Conservation (phyloP, 2,113 vertebrate genomes). For the Pycnonotus jocosus region DNA sequence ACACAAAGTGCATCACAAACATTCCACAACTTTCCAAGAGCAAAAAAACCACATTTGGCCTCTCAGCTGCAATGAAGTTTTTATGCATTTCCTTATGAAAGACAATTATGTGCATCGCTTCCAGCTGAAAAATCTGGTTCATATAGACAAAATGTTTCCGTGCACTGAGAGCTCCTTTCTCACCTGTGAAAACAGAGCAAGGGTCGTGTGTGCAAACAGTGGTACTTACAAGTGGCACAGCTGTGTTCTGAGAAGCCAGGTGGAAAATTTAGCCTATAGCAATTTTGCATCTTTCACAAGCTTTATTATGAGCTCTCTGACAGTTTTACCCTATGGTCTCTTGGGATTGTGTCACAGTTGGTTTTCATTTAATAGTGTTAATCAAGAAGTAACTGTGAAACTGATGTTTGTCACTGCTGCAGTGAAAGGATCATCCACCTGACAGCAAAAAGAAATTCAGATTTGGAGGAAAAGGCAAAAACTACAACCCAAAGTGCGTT, state of each 20-base stretch:
- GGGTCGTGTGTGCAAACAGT: neutral
- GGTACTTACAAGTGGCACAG: conserved; percentile 31
- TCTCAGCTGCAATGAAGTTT: neutral
- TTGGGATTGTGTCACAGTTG: conserved; percentile 1
- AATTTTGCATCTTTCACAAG: conserved; percentile 50
- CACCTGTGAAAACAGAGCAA: conserved; percentile 43
- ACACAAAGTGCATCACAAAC: neutral
- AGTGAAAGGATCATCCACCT: neutral
- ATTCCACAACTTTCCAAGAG: neutral
- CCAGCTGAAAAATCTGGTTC: conserved; percentile 2
- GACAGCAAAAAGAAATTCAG: neutral
- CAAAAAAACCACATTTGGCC: neutral
- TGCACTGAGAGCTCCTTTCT: neutral
- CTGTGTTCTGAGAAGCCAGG: conserved; percentile 39
- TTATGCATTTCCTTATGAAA: neutral
- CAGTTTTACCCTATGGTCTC: conserved; percentile 24
- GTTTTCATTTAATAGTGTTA: conserved; percentile 45
- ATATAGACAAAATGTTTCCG: neutral
- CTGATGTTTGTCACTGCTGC: neutral
- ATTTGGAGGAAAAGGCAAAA: neutral
- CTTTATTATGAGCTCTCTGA: conserved; percentile 42
- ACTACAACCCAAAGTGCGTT: neutral
- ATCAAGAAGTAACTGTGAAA: conserved; percentile 46
- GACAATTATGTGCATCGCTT: conserved; percentile 8
- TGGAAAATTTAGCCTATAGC: conserved; percentile 61